Evolutionary conservation across 2,888 invertebrate species (phyloP), one percentile per base, ranked within the genome.

Genomic region (Orthosia gracilis): DNA sequence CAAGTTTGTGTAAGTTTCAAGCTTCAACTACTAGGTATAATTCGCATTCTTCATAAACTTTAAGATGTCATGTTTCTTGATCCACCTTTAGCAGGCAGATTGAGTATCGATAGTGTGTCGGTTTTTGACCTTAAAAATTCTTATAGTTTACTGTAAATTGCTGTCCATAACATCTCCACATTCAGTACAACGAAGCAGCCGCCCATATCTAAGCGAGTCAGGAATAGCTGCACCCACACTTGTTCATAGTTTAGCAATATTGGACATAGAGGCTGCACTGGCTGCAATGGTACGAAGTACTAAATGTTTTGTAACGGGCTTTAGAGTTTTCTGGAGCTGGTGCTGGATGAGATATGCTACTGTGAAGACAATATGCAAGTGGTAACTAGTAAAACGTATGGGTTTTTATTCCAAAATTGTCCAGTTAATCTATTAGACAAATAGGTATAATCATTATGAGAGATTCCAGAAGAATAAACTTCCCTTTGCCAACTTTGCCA

Each of bases 161-260:
- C n/a, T 58, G 62, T 15, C 55, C n/a, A 21, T 61, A 23, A n/a
- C 26, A 70, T 26, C 15, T 52, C 54, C 52, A 17, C 21, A 68
- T 69, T 62, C 23, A 66, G 49, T 67, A 50, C 23, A 61, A 31
- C 18, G 62, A 40, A 71, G 31, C 73, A 77, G 26, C 62, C 59
- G 65, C 55, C 65, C 58, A 54, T 58, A 65, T 76, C 21, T 66
- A 74, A 73, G 69, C 18, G 72, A 31, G 58, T 54, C 74, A 78
- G 67, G 76, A 87, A 85, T 87, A 87, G 72, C 73, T 58, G 67
- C 71, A 12, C 86, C 66, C 26, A 78, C 84, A n/a, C 21, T 13
- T 31, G 70, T 76, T 23, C 31, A 59, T 57, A 67, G 74, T 80
- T 78, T 69, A 64, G 61, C n/a, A 61, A 73, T 73, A 82, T 86